phyloP scores from a whole-genome alignment of 2,797 vertebrate species.

The Diglossa cyanea region DNA sequence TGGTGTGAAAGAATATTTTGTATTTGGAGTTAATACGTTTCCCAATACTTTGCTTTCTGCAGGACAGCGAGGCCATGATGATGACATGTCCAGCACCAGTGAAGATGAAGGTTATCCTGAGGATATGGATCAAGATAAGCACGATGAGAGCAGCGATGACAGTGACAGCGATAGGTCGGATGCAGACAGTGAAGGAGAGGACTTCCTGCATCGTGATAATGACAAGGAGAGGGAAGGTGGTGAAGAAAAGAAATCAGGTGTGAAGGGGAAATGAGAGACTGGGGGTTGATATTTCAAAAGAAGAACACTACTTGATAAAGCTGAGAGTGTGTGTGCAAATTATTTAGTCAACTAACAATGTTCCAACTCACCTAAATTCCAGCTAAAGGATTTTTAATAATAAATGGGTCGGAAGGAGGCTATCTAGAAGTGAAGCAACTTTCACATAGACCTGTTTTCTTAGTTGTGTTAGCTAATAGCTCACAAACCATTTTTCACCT shows the following conservation, averaged over 20 bases:
- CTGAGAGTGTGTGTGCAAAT: background rate
- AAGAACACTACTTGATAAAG: background rate
- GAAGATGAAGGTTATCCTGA: constrained; percentile 84
- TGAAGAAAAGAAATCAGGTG: constrained; percentile 77
- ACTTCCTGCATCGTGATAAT: constrained; percentile 77
- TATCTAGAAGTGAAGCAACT: background rate
- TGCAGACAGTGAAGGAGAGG: constrained; percentile 78
- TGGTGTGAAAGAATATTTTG: background rate
- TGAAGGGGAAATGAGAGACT: background rate
- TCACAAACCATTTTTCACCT: background rate
- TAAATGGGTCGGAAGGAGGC: background rate
- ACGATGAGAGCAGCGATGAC: constrained; percentile 89
- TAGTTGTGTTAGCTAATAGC: background rate
- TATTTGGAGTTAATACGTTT: background rate
- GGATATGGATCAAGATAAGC: constrained; percentile 85
- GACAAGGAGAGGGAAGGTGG: constrained; percentile 78
- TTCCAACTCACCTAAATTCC: background rate
- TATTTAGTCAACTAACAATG: background rate
- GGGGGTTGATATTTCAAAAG: background rate
- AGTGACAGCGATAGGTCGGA: constrained; percentile 87
- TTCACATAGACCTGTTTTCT: background rate
- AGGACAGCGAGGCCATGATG: constrained; percentile 77
- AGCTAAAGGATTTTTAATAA: background rate
- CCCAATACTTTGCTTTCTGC: background rate
- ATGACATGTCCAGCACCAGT: constrained; percentile 85